Conservation (phyloP, 2,113 vertebrate species). For the Panurus biarmicus region DNA sequence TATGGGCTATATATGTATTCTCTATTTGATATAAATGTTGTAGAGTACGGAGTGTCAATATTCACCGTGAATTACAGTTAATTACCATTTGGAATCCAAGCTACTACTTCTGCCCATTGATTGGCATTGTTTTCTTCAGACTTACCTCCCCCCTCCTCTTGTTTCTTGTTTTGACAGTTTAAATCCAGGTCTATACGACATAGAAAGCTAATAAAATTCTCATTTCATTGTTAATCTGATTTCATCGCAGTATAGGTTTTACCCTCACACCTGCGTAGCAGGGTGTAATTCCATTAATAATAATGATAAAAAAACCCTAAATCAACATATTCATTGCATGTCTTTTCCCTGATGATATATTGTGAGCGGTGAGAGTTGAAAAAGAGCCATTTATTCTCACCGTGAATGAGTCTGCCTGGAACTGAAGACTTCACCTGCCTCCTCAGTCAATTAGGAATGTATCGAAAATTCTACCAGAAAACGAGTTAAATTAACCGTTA, state of each 20-base stretch:
- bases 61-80: neutral
- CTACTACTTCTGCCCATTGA: slow-evolving; percentile 41
- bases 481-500: slow-evolving; percentile 99
- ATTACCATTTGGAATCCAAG: slow-evolving; percentile 19
- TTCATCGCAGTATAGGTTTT: slow-evolving; percentile 74
- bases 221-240: slow-evolving; percentile 79
- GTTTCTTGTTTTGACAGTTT: slow-evolving; percentile 75
- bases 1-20: slow-evolving; percentile 3
- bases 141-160: neutral
- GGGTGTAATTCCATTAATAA: slow-evolving; percentile 94
- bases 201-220: slow-evolving; percentile 73
- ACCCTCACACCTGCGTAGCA: slow-evolving; percentile 88
- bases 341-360: slow-evolving; percentile 90
- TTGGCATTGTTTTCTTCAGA: slow-evolving; percentile 39
- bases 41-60: neutral
- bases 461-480: slow-evolving; percentile 96
- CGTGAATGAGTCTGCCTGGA: slow-evolving; percentile 91
- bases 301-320: slow-evolving; percentile 70
- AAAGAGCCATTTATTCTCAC: slow-evolving; percentile 87
- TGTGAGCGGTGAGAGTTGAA: slow-evolving; percentile 86
- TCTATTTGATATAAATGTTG: neutral
- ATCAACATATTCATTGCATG: slow-evolving; percentile 96
- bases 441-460: slow-evolving; percentile 99
- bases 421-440: slow-evolving; percentile 98
- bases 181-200: slow-evolving; percentile 69